Evolutionary conservation across 2,113 vertebrate genomes (phyloP).

Genomic region (Poicephalus meyeri): DNA sequence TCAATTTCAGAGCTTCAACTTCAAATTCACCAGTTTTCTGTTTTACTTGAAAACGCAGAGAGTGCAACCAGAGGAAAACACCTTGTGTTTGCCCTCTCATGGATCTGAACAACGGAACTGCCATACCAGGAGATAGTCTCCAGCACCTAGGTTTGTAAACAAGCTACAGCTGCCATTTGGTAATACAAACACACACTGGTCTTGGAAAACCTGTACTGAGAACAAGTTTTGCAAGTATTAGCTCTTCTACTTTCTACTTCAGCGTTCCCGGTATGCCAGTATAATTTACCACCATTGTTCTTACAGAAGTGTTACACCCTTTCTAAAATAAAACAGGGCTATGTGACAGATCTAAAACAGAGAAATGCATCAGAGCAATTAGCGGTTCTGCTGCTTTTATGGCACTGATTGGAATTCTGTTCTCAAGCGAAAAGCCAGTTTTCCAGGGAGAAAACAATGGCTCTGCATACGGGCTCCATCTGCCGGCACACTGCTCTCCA

Average conservation of each 20-base stretch:
- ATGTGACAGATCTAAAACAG: not conserved
- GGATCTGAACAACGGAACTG: not conserved
- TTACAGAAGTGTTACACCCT: not conserved
- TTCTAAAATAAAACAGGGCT: slow-evolving; percentile 2
- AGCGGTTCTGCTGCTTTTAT: slow-evolving; percentile 13
- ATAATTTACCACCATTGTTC: not conserved
- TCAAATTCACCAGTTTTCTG: not conserved
- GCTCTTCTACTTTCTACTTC: not conserved
- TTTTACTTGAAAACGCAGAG: not conserved
- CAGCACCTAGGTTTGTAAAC: not conserved
- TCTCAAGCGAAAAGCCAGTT: not conserved
- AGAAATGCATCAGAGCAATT: slow-evolving; percentile 34
- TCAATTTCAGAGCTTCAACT: not conserved
- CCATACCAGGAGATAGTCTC: accelerated
- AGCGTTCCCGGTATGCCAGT: accelerated
- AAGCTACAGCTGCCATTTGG: not conserved
- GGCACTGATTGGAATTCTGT: slow-evolving; percentile 15
- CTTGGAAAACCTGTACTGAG: not conserved
- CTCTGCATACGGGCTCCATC: slow-evolving; percentile 66
- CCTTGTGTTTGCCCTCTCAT: not conserved
- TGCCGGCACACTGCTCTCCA: slow-evolving; percentile 8
- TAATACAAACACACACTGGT: not conserved
- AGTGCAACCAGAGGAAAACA: not conserved
- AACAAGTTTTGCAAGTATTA: not conserved
- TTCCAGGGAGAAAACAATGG: not conserved